phyloP scores from a whole-genome alignment of 1,140 invertebrate genomes.

The Drosophila nigromelanica region DNA sequence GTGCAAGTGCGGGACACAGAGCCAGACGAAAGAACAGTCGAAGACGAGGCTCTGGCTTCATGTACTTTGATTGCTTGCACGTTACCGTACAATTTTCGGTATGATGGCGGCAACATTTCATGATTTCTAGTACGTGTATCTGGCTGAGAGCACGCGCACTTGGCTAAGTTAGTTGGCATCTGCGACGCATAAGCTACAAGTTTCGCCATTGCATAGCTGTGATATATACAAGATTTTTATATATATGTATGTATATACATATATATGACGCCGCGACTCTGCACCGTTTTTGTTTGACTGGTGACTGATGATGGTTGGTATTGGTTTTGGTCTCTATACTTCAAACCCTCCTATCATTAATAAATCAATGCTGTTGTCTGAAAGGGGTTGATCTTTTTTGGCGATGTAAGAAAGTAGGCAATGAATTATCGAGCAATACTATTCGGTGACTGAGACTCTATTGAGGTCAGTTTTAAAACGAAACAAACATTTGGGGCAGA shows the following conservation, averaged over 20 bases:
- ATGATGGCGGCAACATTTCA: conserved; percentile 83
- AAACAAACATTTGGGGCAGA: background rate
- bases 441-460: background rate
- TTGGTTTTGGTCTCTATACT: conserved; percentile 11
- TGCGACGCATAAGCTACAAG: conserved; percentile 29
- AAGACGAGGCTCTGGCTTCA: conserved; percentile 37
- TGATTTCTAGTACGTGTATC: conserved; percentile 82
- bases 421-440: conserved; percentile 49
- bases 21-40: conserved; percentile 6
- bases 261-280: conserved; percentile 39
- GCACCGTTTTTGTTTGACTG: conserved; percentile 64
- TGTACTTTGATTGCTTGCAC: conserved; percentile 81
- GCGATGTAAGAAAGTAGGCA: conserved; percentile 36
- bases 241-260: conserved; percentile 56
- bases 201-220: conserved; percentile 14
- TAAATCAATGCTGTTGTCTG: conserved; percentile 46
- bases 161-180: conserved; percentile 28
- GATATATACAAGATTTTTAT: conserved; percentile 66
- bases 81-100: conserved; percentile 82
- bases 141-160: conserved; percentile 63
- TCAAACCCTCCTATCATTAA: conserved; percentile 6
- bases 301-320: conserved; percentile 72
- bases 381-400: background rate
- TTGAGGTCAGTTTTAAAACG: background rate
- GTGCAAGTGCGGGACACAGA: conserved; percentile 29